Evolutionary conservation across 2,797 vertebrate species (phyloP), one percentile per base, ranked within the genome.

Genomic region (Pyrocephalus nanus): DNA sequence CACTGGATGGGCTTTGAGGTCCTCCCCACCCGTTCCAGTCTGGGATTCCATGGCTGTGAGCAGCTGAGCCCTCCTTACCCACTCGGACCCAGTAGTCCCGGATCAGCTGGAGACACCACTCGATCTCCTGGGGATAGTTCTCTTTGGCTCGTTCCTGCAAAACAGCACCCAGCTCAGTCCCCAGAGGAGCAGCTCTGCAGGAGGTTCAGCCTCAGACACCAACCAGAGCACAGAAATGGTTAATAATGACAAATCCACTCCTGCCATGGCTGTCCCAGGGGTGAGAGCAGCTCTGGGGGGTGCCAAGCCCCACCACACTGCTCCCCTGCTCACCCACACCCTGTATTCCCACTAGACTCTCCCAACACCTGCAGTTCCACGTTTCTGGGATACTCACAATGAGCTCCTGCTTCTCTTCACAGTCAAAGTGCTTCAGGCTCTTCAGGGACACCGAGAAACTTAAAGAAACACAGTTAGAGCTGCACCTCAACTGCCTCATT

Each of bases 391-490:
- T 74, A 97, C 98, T 98, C 97, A 99, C 99, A 80, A 98, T 97
- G 36, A 99, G 96, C 22, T 97, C 95, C 70, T 98, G 95, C 62
- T 97, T 97, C 80, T 99, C 99, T 90, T 98, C 96, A 95, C 99
- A 99, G 66, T 99, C 98, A 96, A 99, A 99, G 50, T 98, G 98
- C 74, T 99, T 99, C 86, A 99, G 91, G 15, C 85, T 98, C 97
- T 96, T 98, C 72, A 99, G 92, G 80, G 97, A 58, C 38, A 99
- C 98, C 12, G 96, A 96, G 77, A 99, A 98, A 34, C 99, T 99
- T 53, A 71, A 94, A 92, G 18, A 23, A 23, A 61, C 27, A 65
- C 3, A 51, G 70, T 92, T 10, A 93, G 80, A 66, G 30, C 18
- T 72, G 45, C 53, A 34, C 5, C 15, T 32, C 73, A 13, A 0